Conservation (phyloP, 2,113 vertebrate genomes). For the Microcebus jonahi region DNA sequence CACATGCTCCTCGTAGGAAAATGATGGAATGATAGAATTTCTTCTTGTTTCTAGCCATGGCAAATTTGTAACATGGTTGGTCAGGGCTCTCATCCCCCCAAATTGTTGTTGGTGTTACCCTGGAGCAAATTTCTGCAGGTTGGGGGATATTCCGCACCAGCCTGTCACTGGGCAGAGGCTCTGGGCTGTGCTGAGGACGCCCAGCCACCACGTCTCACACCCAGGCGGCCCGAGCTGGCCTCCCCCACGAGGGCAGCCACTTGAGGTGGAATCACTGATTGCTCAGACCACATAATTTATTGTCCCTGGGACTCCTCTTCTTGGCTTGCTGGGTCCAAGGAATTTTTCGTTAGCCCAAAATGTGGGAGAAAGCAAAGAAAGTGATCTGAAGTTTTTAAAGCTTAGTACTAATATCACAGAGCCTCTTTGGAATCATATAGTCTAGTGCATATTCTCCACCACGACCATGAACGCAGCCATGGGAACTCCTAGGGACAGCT, state of each 20-base stretch:
- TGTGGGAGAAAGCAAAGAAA: not conserved
- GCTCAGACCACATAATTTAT: not conserved
- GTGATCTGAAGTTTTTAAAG: not conserved
- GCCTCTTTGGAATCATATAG: not conserved
- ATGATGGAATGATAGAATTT: not conserved
- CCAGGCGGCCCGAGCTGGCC: too few relatives aligned
- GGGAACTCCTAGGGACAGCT: not conserved
- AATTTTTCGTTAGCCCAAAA: not conserved
- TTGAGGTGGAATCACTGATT: too few relatives aligned
- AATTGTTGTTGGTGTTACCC: not conserved
- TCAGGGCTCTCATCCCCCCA: fast-evolving
- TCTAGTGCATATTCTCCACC: not conserved
- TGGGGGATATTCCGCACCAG: not conserved
- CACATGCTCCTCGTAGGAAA: not conserved
- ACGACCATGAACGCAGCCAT: not conserved
- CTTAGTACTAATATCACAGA: not conserved
- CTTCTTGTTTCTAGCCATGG: not conserved
- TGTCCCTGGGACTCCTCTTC: not conserved
- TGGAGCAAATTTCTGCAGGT: not conserved
- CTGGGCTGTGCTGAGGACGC: not conserved
- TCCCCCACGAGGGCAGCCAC: fast-evolving
- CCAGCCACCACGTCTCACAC: not conserved
- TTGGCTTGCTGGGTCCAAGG: not conserved
- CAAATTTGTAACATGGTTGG: not conserved
- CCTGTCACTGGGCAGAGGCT: not conserved